Percentiles rank a stretch among this genome's conserved stretches.
These are phyloP conservation scores for Panthera uncia DNA, from an alignment of 2,113 vertebrate species.

Conservation along the genomic window DNA sequence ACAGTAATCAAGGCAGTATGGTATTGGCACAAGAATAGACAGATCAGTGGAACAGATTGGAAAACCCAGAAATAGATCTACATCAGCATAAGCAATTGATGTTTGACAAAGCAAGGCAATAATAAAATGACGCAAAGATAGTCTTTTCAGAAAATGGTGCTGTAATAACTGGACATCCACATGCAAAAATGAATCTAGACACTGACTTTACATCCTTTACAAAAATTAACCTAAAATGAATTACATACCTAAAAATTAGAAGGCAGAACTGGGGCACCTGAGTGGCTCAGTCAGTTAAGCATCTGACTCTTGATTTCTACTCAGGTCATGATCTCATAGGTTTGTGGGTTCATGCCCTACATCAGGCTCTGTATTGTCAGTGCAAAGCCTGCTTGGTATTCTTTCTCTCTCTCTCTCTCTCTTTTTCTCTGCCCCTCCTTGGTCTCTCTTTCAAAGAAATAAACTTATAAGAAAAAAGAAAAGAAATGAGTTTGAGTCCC, in stretches of 20 bases:
- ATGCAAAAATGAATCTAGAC: background rate
- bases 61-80: background rate
- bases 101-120: background rate
- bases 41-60: background rate
- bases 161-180: background rate
- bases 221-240: background rate
- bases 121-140: background rate
- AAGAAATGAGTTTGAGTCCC: background rate
- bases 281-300: too few relatives aligned
- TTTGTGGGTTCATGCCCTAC: too few relatives aligned
- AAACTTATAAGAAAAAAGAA: background rate
- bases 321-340: too few relatives aligned
- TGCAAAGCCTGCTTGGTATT: too few relatives aligned
- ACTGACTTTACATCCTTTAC: background rate
- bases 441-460: too few relatives aligned
- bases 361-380: too few relatives aligned
- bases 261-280: background rate
- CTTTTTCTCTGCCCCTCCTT: too few relatives aligned
- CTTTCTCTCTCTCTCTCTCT: too few relatives aligned
- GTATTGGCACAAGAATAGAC: background rate
- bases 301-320: too few relatives aligned
- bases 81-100: background rate
- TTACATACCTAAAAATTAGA: background rate
- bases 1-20: background rate
- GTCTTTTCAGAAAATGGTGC: background rate